Base-by-base conservation (phyloP, 2,888 invertebrate genomes). In the Craniophora ligustri region DNA sequence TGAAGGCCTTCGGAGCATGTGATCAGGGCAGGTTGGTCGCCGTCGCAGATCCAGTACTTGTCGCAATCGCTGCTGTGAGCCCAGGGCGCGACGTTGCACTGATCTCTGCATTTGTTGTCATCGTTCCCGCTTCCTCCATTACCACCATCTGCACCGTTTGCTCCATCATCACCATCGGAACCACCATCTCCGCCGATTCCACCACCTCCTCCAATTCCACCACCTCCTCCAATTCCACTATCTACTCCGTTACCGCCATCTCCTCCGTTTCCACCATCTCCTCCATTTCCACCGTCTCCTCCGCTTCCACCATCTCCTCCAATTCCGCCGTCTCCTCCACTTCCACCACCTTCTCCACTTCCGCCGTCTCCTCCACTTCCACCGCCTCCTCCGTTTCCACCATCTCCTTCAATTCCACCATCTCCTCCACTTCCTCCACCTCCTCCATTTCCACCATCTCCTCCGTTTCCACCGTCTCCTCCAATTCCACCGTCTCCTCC, bases 31-130 rank as follows among this genome's bases (percentile, higher is more conserved):
- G 81, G 68, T 0, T 53, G 49, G 0, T 77, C 46, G 0, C 85
- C 87, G 2, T 82, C 74, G 39, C 92, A 93, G 0, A 75, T 58
- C 85, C 86, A 92, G 80, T 78, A 92, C 40, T 91, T 92, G 60
- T 91, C 88, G 32, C 92, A 91, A 15, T 88, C 87, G 0, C 68
- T 79, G 2, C 79, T 82, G 38, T 92, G 89, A 0, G 84, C 79
- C 91, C 91, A 92, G 0, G 89, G 87, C 0, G 78, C 71, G 1
- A 85, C 63, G 53, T 92, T 84, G 77, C 92, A 92, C 7, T 62
- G 57, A 0, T 76, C 58, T 16, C 58, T 46, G 60, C 92, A 91
- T 68, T 51, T 81, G 18, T 63, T 45, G 16, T 35, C 45, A 0
- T 15, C 18, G 4, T 8, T 16, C 0, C 31, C 21, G 2, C 32